A percentile compares a stretch with the other conserved stretches of the same genome.
These are phyloP conservation scores for Exaiptasia diaphana DNA, from an alignment of 64 coral and sea anemone genomes.

Conservation along the genomic window DNA sequence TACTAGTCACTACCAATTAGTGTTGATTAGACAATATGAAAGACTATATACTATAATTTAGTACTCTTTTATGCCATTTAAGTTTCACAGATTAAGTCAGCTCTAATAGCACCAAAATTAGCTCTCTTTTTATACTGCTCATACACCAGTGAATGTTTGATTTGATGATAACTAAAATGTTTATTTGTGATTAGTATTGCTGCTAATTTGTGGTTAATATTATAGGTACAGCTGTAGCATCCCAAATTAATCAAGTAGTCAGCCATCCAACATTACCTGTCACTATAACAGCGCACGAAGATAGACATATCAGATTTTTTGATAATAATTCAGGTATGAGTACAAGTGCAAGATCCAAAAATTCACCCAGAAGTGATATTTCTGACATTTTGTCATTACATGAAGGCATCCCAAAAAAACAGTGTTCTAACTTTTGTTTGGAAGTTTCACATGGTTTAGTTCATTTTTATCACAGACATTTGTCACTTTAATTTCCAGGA, in stretches of 20 bases:
- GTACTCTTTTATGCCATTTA: too few relatives aligned
- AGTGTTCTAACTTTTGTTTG: too few relatives aligned
- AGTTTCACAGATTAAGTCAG: too few relatives aligned
- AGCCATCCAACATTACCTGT: conserved; percentile 95
- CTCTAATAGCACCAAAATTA: too few relatives aligned
- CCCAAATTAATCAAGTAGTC: conserved; percentile 95
- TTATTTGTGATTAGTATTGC: background rate
- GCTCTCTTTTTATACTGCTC: too few relatives aligned
- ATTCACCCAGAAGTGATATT: background rate
- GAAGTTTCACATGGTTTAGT: too few relatives aligned
- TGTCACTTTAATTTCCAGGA: too few relatives aligned
- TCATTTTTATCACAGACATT: too few relatives aligned
- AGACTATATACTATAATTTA: too few relatives aligned
- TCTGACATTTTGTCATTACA: background rate
- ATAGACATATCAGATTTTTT: conserved; percentile 96
- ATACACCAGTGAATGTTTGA: background rate
- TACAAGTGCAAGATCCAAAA: background rate
- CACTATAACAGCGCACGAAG: conserved; percentile 91
- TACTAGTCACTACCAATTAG: too few relatives aligned
- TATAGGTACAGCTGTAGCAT: background rate
- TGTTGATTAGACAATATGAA: too few relatives aligned
- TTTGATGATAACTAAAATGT: background rate
- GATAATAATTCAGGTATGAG: conserved; percentile 91
- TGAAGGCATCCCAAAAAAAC: background rate
- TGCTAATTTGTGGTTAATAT: background rate